Base-by-base conservation (phyloP, 2,888 invertebrate species). In the Nebria salina region DNA sequence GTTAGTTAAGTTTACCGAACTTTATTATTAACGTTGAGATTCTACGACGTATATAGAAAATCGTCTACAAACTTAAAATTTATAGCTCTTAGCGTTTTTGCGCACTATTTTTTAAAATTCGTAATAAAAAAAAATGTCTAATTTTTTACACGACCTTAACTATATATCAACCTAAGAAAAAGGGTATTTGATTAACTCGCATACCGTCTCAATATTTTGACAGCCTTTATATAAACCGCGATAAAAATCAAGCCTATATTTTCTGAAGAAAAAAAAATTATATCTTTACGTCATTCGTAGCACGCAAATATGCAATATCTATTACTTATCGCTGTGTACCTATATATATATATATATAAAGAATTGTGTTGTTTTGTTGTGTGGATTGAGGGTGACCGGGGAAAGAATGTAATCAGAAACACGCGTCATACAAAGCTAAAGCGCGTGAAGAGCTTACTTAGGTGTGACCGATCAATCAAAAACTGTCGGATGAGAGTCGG, bases 1-100 rank as follows among this genome's bases (percentile, higher is more conserved):
- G 2, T 54, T 54, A 54, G 34, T 34, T 34, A 34, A 34, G 34
- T 34, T 54, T 11, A 11, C 54, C 13, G 8, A 54, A 54, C 54
- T 54, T 54, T 54, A 54, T 54, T 54, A 54, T 54, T 54, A 54
- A 54, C 54, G 54, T 54, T 54, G 54, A 54, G 54, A 54, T 54
- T 34, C 34, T 34, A 34, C 34, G 34, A 34, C 34, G 34, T 34
- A 34, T 34, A 34, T 34, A 34, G 34, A 34, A 34, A 34, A 34
- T 34, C 1, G 34, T 34, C 5, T 34, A 34, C 34, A 34, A 34
- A 34, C 34, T 34, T 34, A 34, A 34, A 34, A 34, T 34, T 34
- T 34, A 34, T 34, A 34, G 34, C 34, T 5, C 34, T 1, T 34
- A 4, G 34, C 34, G 34, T 34, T 34, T 34, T 4, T 2, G 34